Evolutionary conservation across 92 coral and sea anemone genomes (phyloP).

Genomic region (Nematostella vectensis): DNA sequence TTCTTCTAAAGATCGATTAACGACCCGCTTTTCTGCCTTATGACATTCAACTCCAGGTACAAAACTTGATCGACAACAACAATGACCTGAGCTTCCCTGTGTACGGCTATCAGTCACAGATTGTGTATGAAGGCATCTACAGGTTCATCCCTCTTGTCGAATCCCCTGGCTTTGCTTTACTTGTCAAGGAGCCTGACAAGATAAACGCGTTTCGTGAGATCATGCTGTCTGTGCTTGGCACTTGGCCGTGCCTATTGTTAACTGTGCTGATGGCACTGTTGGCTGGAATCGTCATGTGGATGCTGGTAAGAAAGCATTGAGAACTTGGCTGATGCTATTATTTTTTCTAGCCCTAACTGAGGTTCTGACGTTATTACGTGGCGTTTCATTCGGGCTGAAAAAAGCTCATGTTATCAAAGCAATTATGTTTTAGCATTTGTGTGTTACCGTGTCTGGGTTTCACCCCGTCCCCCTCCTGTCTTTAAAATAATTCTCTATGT

Average conservation of each 20-base stretch:
- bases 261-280: conserved; percentile 40
- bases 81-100: conserved; percentile 72
- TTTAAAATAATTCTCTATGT: too few relatives aligned
- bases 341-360: too few relatives aligned
- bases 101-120: conserved; percentile 75
- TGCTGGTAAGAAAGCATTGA: conserved; percentile 58
- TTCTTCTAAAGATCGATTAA: too few relatives aligned
- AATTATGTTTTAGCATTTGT: too few relatives aligned
- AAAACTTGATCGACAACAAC: conserved; percentile 25
- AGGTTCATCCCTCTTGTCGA: conserved; percentile 64
- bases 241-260: conserved; percentile 48
- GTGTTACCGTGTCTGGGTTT: too few relatives aligned
- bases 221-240: conserved; percentile 27
- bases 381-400: too few relatives aligned
- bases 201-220: conserved; percentile 33
- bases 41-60: too few relatives aligned
- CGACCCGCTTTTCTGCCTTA: too few relatives aligned
- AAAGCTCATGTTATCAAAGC: too few relatives aligned
- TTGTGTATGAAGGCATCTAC: conserved; percentile 27
- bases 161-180: conserved; percentile 69
- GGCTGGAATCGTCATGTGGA: conserved; percentile 54
- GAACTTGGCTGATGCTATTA: too few relatives aligned
- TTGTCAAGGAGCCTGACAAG: conserved; percentile 40
- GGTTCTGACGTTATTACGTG: too few relatives aligned
- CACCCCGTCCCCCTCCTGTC: too few relatives aligned